Conservation (phyloP, 2,797 vertebrate species). For the Anguilla megastoma region DNA sequence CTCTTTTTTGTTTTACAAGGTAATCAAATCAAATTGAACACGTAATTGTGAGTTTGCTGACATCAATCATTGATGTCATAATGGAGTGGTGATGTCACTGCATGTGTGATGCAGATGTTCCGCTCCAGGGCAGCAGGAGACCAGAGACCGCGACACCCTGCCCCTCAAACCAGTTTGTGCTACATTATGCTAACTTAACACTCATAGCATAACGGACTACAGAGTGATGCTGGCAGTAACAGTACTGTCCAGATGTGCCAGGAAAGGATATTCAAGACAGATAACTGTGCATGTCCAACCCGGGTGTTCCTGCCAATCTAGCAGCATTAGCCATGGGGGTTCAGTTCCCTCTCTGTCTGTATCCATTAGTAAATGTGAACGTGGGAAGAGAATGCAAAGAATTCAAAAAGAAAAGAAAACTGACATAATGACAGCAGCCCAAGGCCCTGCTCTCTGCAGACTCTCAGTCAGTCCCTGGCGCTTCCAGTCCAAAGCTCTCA, state of each 20-base stretch:
- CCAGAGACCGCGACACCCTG: not conserved
- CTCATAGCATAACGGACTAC: not conserved
- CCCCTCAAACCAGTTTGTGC: not conserved
- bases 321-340: not conserved
- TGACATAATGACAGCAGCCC: not conserved
- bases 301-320: not conserved
- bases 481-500: not conserved
- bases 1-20: not conserved
- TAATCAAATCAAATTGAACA: not conserved
- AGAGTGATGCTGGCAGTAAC: not conserved
- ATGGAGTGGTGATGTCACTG: not conserved
- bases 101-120: not conserved
- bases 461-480: not conserved
- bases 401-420: conserved; percentile 6
- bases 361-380: not conserved
- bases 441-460: not conserved
- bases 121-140: not conserved
- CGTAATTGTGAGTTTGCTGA: not conserved
- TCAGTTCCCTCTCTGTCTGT: not conserved
- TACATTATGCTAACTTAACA: too few relatives aligned
- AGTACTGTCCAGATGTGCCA: not conserved
- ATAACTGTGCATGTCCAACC: not conserved
- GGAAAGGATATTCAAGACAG: not conserved
- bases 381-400: not conserved
- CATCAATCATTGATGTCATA: not conserved